These are phyloP conservation scores for Suncus etruscus DNA, from an alignment of 2,113 vertebrate genomes.

Conservation along the genomic window DNA sequence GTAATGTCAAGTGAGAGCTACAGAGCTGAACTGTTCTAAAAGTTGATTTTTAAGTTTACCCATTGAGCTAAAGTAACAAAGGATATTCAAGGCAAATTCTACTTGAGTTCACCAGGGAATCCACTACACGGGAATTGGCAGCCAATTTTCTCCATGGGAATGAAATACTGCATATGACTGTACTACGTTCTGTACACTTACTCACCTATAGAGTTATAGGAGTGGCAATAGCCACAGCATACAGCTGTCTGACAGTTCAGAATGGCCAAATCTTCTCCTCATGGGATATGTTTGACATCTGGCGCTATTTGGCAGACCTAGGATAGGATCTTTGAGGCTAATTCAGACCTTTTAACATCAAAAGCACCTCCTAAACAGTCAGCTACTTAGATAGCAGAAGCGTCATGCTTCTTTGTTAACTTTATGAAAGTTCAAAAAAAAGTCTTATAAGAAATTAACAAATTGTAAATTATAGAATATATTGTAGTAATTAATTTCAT, in stretches of 20 bases:
- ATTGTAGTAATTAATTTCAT: conserved; percentile 23
- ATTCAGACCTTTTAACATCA: neutral
- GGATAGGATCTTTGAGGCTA: neutral
- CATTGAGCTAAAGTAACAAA: neutral
- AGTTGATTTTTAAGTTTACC: neutral
- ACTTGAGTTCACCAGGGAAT: neutral
- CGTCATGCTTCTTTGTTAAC: neutral
- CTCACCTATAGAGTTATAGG: neutral
- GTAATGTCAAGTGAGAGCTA: neutral
- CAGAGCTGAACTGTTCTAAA: neutral
- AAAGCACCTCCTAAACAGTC: neutral
- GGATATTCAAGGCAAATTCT: neutral
- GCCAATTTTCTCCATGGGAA: neutral
- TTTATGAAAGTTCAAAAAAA: neutral
- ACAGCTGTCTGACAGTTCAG: conserved; percentile 1
- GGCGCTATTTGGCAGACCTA: neutral
- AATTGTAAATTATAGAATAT: neutral
- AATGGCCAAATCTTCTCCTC: conserved; percentile 43
- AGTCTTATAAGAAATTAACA: neutral
- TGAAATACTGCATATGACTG: neutral
- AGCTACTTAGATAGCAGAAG: neutral
- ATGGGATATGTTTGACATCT: conserved; percentile 38
- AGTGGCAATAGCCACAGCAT: neutral
- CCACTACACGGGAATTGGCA: neutral
- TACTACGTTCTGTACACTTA: neutral